A percentile compares a stretch with the other conserved stretches of the same genome.
These are phyloP conservation scores for Ramphastos sulfuratus DNA, from an alignment of 2,113 vertebrate genomes.

Conservation along the genomic window DNA sequence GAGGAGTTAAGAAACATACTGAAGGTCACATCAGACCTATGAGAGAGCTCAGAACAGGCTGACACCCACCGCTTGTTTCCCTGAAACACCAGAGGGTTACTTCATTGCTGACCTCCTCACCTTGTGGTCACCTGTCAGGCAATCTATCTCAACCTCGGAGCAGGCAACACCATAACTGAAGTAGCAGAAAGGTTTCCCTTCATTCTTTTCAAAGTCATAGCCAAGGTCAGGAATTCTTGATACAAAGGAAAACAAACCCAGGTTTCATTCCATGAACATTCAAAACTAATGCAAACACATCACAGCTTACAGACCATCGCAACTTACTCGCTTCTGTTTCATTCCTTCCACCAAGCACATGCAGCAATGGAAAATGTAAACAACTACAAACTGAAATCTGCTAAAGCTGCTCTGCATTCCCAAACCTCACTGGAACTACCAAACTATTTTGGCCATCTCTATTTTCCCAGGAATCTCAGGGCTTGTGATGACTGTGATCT, in stretches of 20 bases:
- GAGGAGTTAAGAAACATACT: constrained; percentile 39
- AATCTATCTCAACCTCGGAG: constrained; percentile 95
- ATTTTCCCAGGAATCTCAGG: background rate
- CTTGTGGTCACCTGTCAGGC: constrained; percentile 93
- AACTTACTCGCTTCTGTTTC: background rate
- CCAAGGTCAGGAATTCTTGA: constrained; percentile 86
- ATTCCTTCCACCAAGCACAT: background rate
- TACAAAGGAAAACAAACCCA: background rate
- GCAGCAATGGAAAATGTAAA: background rate
- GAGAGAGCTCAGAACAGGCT: background rate
- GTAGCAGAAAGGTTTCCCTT: constrained; percentile 87
- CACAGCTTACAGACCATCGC: background rate
- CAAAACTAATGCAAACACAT: background rate
- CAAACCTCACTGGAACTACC: background rate
- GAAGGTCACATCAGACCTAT: constrained; percentile 52
- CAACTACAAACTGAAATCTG: background rate
- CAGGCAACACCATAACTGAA: constrained; percentile 89
- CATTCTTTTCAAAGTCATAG: constrained; percentile 86
- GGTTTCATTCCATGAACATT: background rate
- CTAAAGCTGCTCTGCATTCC: background rate
- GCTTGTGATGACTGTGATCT: background rate
- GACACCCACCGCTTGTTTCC: constrained; percentile 16
- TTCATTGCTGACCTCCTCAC: constrained; percentile 70
- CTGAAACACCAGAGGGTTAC: background rate
- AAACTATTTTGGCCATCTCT: background rate